Base-by-base conservation (phyloP, 1,140 invertebrate genomes). In the Temnothorax nylanderi region DNA sequence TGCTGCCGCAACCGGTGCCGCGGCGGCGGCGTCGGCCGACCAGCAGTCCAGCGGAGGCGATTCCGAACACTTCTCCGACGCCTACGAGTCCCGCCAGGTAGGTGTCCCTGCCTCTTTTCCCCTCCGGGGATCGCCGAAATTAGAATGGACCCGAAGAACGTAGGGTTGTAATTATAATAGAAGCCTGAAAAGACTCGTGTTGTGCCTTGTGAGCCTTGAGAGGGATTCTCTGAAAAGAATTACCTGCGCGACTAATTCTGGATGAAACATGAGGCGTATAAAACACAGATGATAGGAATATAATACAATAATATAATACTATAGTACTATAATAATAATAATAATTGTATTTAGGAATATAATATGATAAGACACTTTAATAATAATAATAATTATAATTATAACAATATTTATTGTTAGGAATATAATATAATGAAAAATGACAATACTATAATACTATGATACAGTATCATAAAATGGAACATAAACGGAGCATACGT, bases 11-110 rank as follows among this genome's bases (percentile, higher is more conserved):
- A 44, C 34, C 18, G 75, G 75, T 49, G 88, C 74, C 71, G 82
- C 34, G 77, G 49, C 81, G 80, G 91, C 87, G 78, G 89, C 69
- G 93, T 77, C 82, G 85, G 86, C 65, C 87, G 92, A 86, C 69
- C 89, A 44, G 81, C 91, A 87, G 62, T 87, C 88, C 67, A 91
- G 82, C 89, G 91, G 89, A 47, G 92, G 89, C 82, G 94, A 95
- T 80, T 84, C 87, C 4, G 94, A 95, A 64, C 93, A 93, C 56
- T 92, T 91, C 60, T 85, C 93, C 51, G 94, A 95, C 69, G 90
- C 93, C 71, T 92, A 93, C 81, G 94, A 95, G 51, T 93, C 93
- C 84, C 93, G 94, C 51, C 93, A 94, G 94, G 95, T 95, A 87
- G 88, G 87, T 75, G 1, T 8, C 21, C 4, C 44, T 16, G 18